phyloP scores from a whole-genome alignment of 2,888 invertebrate genomes.

The Pachymerium ferrugineum region DNA sequence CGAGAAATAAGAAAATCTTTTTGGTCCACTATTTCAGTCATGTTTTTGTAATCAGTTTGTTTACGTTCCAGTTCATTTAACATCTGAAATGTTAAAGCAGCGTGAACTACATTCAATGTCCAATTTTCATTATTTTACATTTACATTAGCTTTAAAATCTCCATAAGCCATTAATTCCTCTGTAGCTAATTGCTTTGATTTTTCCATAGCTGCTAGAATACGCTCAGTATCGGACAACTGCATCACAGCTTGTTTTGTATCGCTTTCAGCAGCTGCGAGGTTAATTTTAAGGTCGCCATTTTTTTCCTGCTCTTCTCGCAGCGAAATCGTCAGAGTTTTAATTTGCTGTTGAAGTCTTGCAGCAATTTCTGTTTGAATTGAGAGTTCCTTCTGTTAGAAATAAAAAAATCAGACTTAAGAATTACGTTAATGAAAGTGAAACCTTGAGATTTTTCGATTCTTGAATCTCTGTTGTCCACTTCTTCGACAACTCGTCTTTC shows the following conservation, averaged over 20 bases:
- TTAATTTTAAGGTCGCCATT: background rate
- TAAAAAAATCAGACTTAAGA: too few species aligned
- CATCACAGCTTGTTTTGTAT: background rate
- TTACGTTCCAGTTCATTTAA: background rate
- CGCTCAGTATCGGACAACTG: slow-evolving; percentile 28
- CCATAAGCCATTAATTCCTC: slow-evolving; percentile 28
- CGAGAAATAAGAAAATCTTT: background rate
- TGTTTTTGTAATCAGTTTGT: background rate
- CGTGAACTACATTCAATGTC: too few species aligned
- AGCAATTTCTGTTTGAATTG: background rate
- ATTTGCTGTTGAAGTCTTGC: slow-evolving; percentile 3
- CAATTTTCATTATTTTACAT: too few species aligned
- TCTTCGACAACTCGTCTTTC: background rate
- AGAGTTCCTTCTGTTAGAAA: background rate
- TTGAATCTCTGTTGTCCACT: background rate
- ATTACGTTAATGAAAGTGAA: too few species aligned
- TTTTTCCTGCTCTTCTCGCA: background rate
- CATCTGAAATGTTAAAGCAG: background rate
- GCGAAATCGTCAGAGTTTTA: background rate
- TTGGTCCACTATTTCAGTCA: background rate
- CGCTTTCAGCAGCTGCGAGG: background rate
- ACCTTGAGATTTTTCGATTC: slow-evolving; percentile 20
- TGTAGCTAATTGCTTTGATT: slow-evolving; percentile 28
- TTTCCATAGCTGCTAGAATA: slow-evolving; percentile 30
- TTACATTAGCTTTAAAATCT: slow-evolving; percentile 25